phyloP scores from a whole-genome alignment of 2,113 vertebrate species.

The Campylorhamphus procurvoides region DNA sequence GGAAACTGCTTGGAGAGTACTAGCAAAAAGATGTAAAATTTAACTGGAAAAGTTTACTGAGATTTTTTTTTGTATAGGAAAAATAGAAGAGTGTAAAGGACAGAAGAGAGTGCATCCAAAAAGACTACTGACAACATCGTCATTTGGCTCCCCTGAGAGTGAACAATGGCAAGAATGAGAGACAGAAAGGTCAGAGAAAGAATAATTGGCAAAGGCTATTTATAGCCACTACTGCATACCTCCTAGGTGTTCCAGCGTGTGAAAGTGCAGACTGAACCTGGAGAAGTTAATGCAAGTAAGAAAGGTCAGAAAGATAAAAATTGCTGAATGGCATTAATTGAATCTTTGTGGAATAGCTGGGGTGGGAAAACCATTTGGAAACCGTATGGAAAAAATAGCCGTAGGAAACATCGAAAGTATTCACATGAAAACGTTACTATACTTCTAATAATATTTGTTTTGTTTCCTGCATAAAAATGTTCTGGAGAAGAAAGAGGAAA shows the following conservation, averaged over 20 bases:
- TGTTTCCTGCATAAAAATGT: not conserved
- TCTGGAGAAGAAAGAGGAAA: not conserved
- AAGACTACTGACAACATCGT: not conserved
- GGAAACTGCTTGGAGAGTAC: not conserved
- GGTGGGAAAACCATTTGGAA: not conserved
- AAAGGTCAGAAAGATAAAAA: not conserved
- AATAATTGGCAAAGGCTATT: constrained; percentile 29
- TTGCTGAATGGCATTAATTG: not conserved
- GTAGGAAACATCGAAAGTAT: not conserved
- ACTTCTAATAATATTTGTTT: not conserved
- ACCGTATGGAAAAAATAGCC: not conserved
- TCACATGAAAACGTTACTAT: not conserved
- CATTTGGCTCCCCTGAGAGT: not conserved
- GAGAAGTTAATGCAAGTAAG: not conserved
- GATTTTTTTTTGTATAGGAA: not conserved
- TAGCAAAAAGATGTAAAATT: not conserved
- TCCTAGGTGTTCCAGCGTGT: not conserved
- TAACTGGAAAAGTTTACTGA: not conserved
- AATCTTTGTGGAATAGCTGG: not conserved
- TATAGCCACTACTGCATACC: not conserved
- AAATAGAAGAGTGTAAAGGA: not conserved
- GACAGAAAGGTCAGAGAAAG: constrained; percentile 31
- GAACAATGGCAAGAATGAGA: not conserved
- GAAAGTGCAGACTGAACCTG: not conserved
- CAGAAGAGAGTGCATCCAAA: not conserved